Percentiles rank a stretch among this genome's conserved stretches.
phyloP scores from a whole-genome alignment of 2,888 invertebrate species.

The Ptilodon capucinus region DNA sequence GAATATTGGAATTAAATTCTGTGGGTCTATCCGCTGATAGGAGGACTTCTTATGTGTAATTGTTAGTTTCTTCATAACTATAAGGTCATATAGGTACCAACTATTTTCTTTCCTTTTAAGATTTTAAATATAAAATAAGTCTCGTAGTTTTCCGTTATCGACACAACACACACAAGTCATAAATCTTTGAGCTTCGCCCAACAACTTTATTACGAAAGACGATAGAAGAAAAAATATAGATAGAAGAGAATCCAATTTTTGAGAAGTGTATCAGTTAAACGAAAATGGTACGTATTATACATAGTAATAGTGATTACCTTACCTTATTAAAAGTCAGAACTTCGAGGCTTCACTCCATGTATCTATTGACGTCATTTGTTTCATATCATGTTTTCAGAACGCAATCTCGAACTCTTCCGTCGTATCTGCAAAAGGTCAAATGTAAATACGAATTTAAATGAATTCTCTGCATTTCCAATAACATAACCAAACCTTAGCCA shows the following conservation, averaged over 20 bases:
- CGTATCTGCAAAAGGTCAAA: background rate
- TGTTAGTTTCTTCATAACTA: too few relatives aligned
- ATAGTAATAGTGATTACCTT: too few relatives aligned
- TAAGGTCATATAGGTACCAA: too few relatives aligned
- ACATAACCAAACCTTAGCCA: background rate
- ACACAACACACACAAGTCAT: slow-evolving; percentile 25
- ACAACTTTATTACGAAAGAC: slow-evolving; percentile 54
- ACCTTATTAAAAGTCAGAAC: too few relatives aligned
- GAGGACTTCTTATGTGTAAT: too few relatives aligned
- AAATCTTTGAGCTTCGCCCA: slow-evolving; percentile 43
- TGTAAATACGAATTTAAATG: background rate
- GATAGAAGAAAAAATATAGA: slow-evolving; percentile 16
- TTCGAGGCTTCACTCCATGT: background rate
- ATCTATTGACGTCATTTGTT: too few relatives aligned
- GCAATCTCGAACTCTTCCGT: too few relatives aligned
- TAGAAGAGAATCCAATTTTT: slow-evolving; percentile 9
- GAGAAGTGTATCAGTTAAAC: background rate
- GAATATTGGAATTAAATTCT: too few relatives aligned
- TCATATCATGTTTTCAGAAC: too few relatives aligned
- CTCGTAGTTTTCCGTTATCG: slow-evolving; percentile 9
- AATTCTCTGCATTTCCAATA: background rate
- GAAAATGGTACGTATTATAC: too few relatives aligned
- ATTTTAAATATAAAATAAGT: background rate
- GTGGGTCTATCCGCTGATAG: too few relatives aligned
- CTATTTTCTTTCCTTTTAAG: too few relatives aligned